Percentiles rank a stretch among this genome's conserved stretches.
Conservation (phyloP, 1,140 invertebrate genomes). For the Ips typographus region DNA sequence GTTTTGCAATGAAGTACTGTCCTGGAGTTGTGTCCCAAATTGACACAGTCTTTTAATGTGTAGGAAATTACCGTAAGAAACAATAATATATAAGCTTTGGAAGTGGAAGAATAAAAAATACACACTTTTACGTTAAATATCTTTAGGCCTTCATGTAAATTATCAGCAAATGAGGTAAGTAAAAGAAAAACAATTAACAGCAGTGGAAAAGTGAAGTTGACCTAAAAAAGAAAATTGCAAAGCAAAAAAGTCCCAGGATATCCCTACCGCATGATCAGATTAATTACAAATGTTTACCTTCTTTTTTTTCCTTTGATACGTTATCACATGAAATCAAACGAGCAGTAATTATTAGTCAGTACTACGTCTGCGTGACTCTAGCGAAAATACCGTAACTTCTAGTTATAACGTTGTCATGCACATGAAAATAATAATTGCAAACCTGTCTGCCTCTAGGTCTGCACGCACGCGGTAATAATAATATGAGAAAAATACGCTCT, state of each 20-base stretch:
- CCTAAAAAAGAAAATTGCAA: no score
- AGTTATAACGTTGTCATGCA: conserved; percentile 39
- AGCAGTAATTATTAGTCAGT: conserved; percentile 39
- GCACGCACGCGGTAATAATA: conserved; percentile 36
- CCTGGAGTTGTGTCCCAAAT: conserved; percentile 53
- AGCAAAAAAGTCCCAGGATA: background rate
- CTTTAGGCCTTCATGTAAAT: no score
- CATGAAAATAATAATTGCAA: conserved; percentile 40
- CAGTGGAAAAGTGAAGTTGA: no score
- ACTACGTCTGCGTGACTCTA: conserved; percentile 39
- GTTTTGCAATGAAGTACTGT: conserved; percentile 61
- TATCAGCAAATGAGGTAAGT: no score
- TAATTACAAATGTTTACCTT: conserved; percentile 26
- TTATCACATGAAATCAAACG: conserved; percentile 41
- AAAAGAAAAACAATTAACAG: no score
- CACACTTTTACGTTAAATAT: no score
- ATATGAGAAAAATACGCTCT: conserved; percentile 35
- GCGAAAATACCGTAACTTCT: conserved; percentile 38
- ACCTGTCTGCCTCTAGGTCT: conserved; percentile 39
- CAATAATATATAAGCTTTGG: no score
- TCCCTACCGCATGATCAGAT: conserved; percentile 1
- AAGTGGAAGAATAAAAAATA: no score
- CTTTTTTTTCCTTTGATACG: conserved; percentile 18
- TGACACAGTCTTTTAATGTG: conserved; percentile 47
- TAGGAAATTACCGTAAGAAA: no score